Percentiles rank a stretch among this genome's conserved stretches.
phyloP scores from a whole-genome alignment of 2,113 vertebrate genomes.

The Callopanchax toddi region DNA sequence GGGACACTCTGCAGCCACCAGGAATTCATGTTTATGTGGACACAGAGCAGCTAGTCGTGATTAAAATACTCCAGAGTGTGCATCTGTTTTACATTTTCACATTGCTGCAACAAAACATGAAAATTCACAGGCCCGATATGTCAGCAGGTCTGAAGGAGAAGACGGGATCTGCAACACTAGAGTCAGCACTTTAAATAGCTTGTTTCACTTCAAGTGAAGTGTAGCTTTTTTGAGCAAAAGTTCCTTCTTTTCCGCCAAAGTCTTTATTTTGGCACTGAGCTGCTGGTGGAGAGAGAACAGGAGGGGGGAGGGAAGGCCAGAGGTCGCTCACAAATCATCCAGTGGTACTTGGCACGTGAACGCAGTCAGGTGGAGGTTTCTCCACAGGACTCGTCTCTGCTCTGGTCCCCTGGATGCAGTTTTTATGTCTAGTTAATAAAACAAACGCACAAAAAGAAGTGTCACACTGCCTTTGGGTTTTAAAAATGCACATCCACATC shows the following conservation, averaged over 20 bases:
- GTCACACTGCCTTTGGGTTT: no score
- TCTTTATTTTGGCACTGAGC: slow-evolving; percentile 65
- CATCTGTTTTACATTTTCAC: neutral
- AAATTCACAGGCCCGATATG: slow-evolving; percentile 20
- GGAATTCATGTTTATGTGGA: slow-evolving; percentile 13
- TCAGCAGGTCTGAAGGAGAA: slow-evolving; percentile 37
- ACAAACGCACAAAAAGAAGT: no score
- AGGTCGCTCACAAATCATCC: slow-evolving; percentile 71
- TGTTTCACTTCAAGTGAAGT: slow-evolving; percentile 47
- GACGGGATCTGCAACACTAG: slow-evolving; percentile 38
- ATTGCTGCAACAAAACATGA: slow-evolving; percentile 22
- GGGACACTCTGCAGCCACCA: slow-evolving; percentile 24
- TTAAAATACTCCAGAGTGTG: neutral
- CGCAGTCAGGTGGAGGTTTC: slow-evolving; percentile 64
- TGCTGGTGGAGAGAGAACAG: slow-evolving; percentile 32
- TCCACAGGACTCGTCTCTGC: slow-evolving; percentile 5
- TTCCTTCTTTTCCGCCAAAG: slow-evolving; percentile 30
- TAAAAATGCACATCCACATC: no score
- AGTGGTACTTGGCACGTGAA: slow-evolving; percentile 64
- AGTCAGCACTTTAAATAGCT: slow-evolving; percentile 58
- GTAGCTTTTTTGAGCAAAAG: slow-evolving; percentile 47
- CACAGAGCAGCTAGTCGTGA: neutral
- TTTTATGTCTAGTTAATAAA: neutral
- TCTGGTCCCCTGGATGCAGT: no score
- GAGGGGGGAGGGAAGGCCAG: slow-evolving; percentile 38